Evolutionary conservation across 2,888 invertebrate species (phyloP), one percentile per base, ranked within the genome.

Genomic region (Petrophora chlorosata): DNA sequence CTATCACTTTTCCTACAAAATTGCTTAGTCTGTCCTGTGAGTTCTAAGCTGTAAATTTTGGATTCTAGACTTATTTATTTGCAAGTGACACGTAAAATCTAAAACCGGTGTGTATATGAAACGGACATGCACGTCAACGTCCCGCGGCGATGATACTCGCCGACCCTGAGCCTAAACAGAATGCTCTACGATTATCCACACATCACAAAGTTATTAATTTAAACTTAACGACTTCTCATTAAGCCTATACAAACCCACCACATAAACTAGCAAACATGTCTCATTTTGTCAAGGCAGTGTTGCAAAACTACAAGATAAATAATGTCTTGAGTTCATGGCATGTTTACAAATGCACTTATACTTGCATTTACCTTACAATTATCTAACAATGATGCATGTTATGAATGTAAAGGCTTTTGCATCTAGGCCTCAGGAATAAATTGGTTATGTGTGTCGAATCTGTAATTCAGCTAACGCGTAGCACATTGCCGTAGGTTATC

Each of bases 81-180:
- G 26, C 36, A 42, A 26, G 1, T 7, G 9, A 35, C 29, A 17
- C 17, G 3, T 22, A 7, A 19, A 5, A 19, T 5, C 1, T 19
- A 25, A 41, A 41, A 41, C 34, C 23, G 8, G 29, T 10, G 26
- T 25, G 22, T 16, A 17, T 28, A 32, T 8, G 32, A 15, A 30
- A 26, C 10, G n/a, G 26, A 12, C 5, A 29, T 19, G 16, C 14
- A 36, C 36, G 40, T 53, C 29, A 38, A 17, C 30, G 3, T 16
- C 29, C 8, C 9, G 5, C 41, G 5, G 47, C 47, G 28, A 35
- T 23, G 28, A 41, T 30, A 46, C 30, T 35, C 29, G 54, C 7
- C 15, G 55, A 39, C 60, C 60, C 17, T 60, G 60, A 57, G 53
- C 54, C 42, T 26, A 38, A 48, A 54, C 39, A 14, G 28, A 42